phyloP scores from a whole-genome alignment of 2,888 invertebrate genomes.

The Timema cristinae region DNA sequence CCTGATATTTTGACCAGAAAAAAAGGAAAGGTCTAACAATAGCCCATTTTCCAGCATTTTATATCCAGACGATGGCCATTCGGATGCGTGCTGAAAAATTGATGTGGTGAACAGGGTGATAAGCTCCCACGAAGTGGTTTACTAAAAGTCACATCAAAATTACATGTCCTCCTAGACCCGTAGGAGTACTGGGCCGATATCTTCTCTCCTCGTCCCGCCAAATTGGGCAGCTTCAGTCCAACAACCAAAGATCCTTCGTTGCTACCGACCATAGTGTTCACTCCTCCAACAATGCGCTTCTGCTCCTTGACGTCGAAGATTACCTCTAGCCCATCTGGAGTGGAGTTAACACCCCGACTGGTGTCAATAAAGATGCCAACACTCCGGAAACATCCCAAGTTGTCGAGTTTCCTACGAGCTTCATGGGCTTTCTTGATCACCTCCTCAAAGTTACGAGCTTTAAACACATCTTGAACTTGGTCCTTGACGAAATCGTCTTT shows the following conservation, averaged over 20 bases:
- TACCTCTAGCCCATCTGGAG: slow-evolving; percentile 79
- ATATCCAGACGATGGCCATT: slow-evolving; percentile 12
- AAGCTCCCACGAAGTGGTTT: slow-evolving; percentile 79
- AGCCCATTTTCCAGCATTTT: not conserved
- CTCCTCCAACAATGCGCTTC: slow-evolving; percentile 75
- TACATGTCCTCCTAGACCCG: slow-evolving; percentile 76
- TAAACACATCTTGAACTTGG: slow-evolving; percentile 77
- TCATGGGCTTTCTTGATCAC: slow-evolving; percentile 55
- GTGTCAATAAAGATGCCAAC: slow-evolving; percentile 85
- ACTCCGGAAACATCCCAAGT: slow-evolving; percentile 84
- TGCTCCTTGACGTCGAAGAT: slow-evolving; percentile 64
- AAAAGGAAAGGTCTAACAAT: slow-evolving; percentile 12
- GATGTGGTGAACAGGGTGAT: slow-evolving; percentile 48
- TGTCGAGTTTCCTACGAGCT: slow-evolving; percentile 70
- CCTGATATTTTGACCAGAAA: slow-evolving; percentile 53
- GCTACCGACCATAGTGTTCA: slow-evolving; percentile 84
- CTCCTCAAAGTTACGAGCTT: slow-evolving; percentile 80
- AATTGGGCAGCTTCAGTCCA: slow-evolving; percentile 74
- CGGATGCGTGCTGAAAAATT: not conserved
- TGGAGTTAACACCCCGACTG: slow-evolving; percentile 68
- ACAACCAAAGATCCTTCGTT: slow-evolving; percentile 84
- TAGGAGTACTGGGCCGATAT: slow-evolving; percentile 79
- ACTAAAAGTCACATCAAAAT: slow-evolving; percentile 71
- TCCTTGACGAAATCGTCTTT: slow-evolving; percentile 82
- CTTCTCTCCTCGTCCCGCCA: slow-evolving; percentile 82